Conservation (phyloP, 2,113 vertebrate species). For the Epinephelus cyanopodus region DNA sequence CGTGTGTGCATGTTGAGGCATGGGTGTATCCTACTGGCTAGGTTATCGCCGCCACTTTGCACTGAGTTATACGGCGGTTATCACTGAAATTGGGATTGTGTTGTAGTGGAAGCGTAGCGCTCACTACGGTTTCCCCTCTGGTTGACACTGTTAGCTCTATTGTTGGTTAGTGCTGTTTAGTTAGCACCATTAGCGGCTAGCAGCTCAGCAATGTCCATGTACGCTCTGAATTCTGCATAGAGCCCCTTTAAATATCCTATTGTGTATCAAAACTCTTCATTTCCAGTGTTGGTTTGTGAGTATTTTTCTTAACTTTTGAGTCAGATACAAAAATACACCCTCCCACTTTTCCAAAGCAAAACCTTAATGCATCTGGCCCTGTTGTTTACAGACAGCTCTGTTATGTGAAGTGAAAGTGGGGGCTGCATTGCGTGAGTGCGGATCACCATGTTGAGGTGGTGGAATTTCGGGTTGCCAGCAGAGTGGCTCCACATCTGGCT, state of each 20-base stretch:
- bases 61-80: no score
- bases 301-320: not conserved
- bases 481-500: conserved; percentile 77
- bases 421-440: conserved; percentile 41
- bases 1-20: no score
- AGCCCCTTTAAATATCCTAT: not conserved
- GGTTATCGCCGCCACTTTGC: no score
- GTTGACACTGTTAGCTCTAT: no score
- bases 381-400: conserved; percentile 46
- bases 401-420: conserved; percentile 38
- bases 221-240: no score
- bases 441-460: conserved; percentile 44
- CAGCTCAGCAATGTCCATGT: no score
- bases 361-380: not conserved
- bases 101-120: no score
- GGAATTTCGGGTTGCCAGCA: conserved; percentile 64
- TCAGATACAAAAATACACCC: not conserved
- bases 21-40: no score
- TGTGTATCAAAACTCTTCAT: not conserved
- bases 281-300: not conserved
- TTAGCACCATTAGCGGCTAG: no score
- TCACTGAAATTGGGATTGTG: no score
- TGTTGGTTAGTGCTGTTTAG: no score
- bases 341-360: not conserved
- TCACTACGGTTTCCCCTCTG: no score